Percentiles rank a stretch among this genome's conserved stretches.
phyloP scores from a whole-genome alignment of 2,888 invertebrate genomes.

The Hirtodrosophila cameraria region DNA sequence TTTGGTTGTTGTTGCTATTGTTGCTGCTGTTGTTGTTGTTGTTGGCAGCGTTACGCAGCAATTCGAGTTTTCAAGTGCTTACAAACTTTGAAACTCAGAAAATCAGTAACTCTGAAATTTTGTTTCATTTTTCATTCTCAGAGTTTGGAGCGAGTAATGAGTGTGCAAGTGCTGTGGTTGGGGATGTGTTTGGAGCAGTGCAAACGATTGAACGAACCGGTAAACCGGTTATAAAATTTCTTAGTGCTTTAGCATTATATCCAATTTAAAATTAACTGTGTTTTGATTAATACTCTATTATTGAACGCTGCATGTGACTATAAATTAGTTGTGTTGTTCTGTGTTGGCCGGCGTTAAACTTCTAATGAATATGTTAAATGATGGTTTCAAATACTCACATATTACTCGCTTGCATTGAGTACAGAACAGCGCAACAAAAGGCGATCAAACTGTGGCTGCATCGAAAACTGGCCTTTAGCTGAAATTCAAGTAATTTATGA shows the following conservation, averaged over 20 bases:
- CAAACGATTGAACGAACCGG: slow-evolving; percentile 4
- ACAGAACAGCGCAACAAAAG: slow-evolving; percentile 1
- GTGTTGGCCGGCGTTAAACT: slow-evolving; percentile 46
- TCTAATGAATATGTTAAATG: slow-evolving; percentile 67
- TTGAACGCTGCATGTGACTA: slow-evolving; percentile 68
- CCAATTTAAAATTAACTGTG: slow-evolving; percentile 76
- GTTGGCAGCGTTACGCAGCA: slow-evolving; percentile 67
- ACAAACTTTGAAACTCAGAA: slow-evolving; percentile 55
- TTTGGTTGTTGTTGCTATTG: slow-evolving; percentile 21
- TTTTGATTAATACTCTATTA: slow-evolving; percentile 76
- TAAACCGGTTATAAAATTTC: slow-evolving; percentile 66
- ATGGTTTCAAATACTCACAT: slow-evolving; percentile 5
- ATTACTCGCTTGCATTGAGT: not conserved
- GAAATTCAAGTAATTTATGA: slow-evolving; percentile 71
- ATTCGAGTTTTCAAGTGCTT: slow-evolving; percentile 70
- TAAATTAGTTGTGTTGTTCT: slow-evolving; percentile 38
- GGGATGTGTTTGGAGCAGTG: no score
- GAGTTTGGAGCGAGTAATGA: slow-evolving; percentile 45
- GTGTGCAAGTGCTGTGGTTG: slow-evolving; percentile 40
- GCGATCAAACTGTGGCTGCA: slow-evolving; percentile 35
- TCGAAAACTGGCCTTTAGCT: slow-evolving; percentile 43
- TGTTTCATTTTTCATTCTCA: slow-evolving; percentile 54
- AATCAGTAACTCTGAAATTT: slow-evolving; percentile 67
- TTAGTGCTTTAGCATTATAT: slow-evolving; percentile 48
- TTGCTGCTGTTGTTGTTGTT: slow-evolving; percentile 26